Percentiles rank a stretch among this genome's conserved stretches.
These are phyloP conservation scores for Drepanosiphum platanoidis DNA, from an alignment of 2,888 invertebrate species.

Conservation along the genomic window DNA sequence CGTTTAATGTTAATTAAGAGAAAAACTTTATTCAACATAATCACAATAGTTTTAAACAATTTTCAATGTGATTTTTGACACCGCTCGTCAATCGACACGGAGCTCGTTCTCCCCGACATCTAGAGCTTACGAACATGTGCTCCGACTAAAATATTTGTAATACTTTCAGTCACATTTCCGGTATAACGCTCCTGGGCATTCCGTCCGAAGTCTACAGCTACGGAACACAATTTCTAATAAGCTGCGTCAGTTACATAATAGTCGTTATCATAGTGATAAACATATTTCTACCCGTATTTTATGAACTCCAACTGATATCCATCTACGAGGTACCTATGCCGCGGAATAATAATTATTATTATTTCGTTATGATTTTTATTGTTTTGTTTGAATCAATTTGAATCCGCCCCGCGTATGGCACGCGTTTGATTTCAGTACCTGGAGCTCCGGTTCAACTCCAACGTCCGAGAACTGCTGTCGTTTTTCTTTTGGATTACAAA, in stretches of 20 bases:
- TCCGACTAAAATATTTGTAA: no score
- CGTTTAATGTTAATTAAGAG: no score
- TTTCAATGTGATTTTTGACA: no score
- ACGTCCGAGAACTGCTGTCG: conserved; percentile 70
- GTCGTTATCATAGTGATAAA: conserved; percentile 76
- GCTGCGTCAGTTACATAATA: conserved; percentile 73
- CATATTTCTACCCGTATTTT: conserved; percentile 79
- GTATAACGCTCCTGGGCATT: conserved; percentile 77
- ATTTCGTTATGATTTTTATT: not conserved
- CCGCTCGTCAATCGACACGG: no score
- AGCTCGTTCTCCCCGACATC: no score
- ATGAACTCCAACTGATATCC: conserved; percentile 78
- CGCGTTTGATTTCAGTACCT: conserved; percentile 75
- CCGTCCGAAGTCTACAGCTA: conserved; percentile 82
- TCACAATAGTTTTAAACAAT: no score
- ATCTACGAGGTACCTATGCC: conserved; percentile 75
- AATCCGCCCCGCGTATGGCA: no score
- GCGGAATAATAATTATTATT: not conserved
- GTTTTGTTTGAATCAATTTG: conserved; percentile 63
- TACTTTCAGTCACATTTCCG: conserved; percentile 75
- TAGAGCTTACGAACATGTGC: no score
- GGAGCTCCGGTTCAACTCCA: conserved; percentile 75
- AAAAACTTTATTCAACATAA: no score
- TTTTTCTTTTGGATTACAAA: conserved; percentile 1
- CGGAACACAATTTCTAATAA: conserved; percentile 78